phyloP scores from a whole-genome alignment of 2,888 invertebrate genomes.

The Apotomis betuletana region DNA sequence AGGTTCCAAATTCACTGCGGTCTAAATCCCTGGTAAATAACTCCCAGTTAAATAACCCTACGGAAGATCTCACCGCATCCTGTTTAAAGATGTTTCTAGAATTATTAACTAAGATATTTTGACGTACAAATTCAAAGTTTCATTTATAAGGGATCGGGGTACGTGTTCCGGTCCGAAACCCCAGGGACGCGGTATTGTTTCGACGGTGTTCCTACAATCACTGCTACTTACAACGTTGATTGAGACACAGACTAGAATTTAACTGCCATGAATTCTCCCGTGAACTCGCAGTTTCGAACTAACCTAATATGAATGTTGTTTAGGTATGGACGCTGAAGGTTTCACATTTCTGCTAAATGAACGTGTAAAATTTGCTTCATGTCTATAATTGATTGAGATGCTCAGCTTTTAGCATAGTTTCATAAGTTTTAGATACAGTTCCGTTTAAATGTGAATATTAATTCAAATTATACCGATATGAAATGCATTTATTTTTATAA shows the following conservation, averaged over 20 bases:
- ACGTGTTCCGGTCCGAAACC: constrained; percentile 74
- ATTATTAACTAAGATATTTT: constrained; percentile 82
- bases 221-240: constrained; percentile 19
- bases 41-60: constrained; percentile 51
- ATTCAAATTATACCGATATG: not conserved
- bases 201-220: constrained; percentile 41
- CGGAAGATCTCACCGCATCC: constrained; percentile 74
- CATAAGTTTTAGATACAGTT: constrained; percentile 31
- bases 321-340: not conserved
- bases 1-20: constrained; percentile 11
- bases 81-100: constrained; percentile 80
- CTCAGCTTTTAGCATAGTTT: constrained; percentile 24
- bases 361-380: constrained; percentile 20
- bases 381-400: constrained; percentile 40
- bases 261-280: not conserved
- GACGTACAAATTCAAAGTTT: constrained; percentile 76
- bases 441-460: not conserved
- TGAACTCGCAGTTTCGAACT: constrained; percentile 21
- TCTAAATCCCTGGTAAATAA: constrained; percentile 34
- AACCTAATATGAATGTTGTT: not conserved
- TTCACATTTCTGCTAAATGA: constrained; percentile 12
- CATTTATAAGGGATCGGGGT: constrained; percentile 67
- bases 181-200: constrained; percentile 71
- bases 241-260: constrained; percentile 25
- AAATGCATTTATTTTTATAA: too few species aligned